These are phyloP conservation scores for Smittia aterrima DNA, from an alignment of 2,888 invertebrate species.

Conservation along the genomic window DNA sequence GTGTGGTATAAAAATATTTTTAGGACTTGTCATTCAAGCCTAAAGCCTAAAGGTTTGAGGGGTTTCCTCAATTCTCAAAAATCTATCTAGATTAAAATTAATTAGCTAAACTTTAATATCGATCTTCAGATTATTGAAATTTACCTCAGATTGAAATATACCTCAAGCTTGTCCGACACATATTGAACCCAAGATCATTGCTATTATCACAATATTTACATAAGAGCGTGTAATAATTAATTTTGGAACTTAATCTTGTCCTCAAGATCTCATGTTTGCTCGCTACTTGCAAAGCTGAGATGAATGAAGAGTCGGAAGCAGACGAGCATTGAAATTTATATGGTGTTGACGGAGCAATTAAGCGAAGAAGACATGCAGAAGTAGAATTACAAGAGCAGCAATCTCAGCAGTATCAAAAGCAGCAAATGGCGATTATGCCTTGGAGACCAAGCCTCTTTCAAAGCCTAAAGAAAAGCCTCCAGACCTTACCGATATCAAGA, in stretches of 20 bases:
- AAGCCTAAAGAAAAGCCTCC: slow-evolving; percentile 39
- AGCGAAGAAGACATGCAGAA: slow-evolving; percentile 15
- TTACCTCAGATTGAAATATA: no score
- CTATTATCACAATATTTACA: no score
- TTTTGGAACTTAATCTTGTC: background rate
- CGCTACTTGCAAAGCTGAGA: slow-evolving; percentile 44
- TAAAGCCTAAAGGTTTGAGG: no score
- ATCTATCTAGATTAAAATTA: no score
- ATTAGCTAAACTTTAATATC: no score
- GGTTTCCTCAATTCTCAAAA: no score
- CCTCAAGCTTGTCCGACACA: no score
- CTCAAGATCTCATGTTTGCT: slow-evolving; percentile 44
- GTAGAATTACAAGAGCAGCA: slow-evolving; percentile 12
- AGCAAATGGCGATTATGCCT: slow-evolving; percentile 41
- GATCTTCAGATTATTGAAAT: no score
- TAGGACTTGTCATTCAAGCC: slow-evolving; percentile 65
- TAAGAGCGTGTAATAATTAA: no score
- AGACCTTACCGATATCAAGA: slow-evolving; percentile 13
- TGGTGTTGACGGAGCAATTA: slow-evolving; percentile 48
- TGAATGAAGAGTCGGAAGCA: slow-evolving; percentile 47
- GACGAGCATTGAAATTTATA: slow-evolving; percentile 52
- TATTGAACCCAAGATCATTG: no score
- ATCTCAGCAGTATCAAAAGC: slow-evolving; percentile 7
- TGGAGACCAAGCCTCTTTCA: slow-evolving; percentile 17
- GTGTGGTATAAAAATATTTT: slow-evolving; percentile 57